Conservation (phyloP, 2,888 invertebrate genomes). For the Monopis laevigella region DNA sequence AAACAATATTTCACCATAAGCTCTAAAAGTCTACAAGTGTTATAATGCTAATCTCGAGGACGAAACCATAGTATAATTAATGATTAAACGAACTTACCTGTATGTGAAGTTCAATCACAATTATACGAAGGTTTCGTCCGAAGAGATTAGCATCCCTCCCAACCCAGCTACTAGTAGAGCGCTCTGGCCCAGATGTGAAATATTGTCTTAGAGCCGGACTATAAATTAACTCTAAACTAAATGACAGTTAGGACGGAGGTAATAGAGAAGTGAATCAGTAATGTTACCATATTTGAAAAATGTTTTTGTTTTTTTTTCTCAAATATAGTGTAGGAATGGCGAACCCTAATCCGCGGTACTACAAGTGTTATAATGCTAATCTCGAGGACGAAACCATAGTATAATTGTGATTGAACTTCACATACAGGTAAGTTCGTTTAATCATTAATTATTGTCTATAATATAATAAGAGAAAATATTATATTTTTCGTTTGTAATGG, state of each 20-base stretch:
- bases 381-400: slow-evolving; percentile 10
- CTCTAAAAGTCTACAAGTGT: slow-evolving; percentile 2
- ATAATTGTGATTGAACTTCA: slow-evolving; percentile 12
- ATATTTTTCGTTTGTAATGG: too few relatives aligned
- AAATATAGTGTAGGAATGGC: too few relatives aligned
- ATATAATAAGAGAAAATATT: slow-evolving; percentile 8
- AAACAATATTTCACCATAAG: not conserved
- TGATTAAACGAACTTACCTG: slow-evolving; percentile 15
- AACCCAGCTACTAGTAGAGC: too few relatives aligned
- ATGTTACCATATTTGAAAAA: too few relatives aligned
- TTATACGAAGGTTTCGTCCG: slow-evolving; percentile 16
- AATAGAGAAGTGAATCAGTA: too few relatives aligned
- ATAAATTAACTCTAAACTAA: too few relatives aligned
- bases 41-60: slow-evolving; percentile 10
- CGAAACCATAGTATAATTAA: slow-evolving; percentile 9
- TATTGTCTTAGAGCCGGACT: too few relatives aligned
- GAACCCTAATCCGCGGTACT: too few relatives aligned
- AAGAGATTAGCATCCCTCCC: slow-evolving; percentile 14
- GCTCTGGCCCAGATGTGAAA: too few relatives aligned
- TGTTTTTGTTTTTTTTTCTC: too few relatives aligned
- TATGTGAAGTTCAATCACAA: slow-evolving; percentile 16
- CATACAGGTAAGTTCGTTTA: slow-evolving; percentile 12
- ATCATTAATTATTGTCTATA: not conserved
- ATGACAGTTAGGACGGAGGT: too few relatives aligned
- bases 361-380: slow-evolving; percentile 5